phyloP scores from a whole-genome alignment of 2,888 invertebrate genomes.

The Dynastes grantii region DNA sequence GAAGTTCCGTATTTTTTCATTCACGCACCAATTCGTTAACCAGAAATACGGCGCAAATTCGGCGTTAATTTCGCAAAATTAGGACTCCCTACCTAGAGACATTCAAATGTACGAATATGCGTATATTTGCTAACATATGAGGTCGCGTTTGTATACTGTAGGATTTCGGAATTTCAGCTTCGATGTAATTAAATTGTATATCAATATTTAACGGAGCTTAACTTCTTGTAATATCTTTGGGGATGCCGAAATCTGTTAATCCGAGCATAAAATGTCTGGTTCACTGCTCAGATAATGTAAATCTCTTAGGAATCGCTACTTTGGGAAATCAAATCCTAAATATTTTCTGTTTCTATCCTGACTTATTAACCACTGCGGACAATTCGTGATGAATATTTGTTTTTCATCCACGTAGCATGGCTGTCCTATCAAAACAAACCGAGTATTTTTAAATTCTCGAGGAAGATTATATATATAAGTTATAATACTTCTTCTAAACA shows the following conservation, averaged over 20 bases:
- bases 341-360: neutral
- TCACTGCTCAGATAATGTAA: conserved; percentile 51
- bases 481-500: too few species aligned
- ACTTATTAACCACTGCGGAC: neutral
- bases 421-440: too few species aligned
- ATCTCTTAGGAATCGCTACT: conserved; percentile 53
- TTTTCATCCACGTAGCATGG: too few species aligned
- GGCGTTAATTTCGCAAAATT: conserved; percentile 36
- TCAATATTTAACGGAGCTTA: conserved; percentile 46
- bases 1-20: neutral
- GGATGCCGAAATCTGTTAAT: conserved; percentile 29
- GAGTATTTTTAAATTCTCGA: too few species aligned
- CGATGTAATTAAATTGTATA: conserved; percentile 44
- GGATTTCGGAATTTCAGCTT: conserved; percentile 34
- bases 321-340: conserved; percentile 50
- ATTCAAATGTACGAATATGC: conserved; percentile 7
- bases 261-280: conserved; percentile 40
- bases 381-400: neutral
- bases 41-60: conserved; percentile 21
- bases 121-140: neutral
- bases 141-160: conserved; percentile 17
- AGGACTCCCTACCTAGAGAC: neutral
- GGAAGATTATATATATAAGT: too few species aligned
- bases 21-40: neutral
- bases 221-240: conserved; percentile 41